Evolutionary conservation across 2,888 invertebrate species (phyloP).

Genomic region (Melangyna quadrimaculata): DNA sequence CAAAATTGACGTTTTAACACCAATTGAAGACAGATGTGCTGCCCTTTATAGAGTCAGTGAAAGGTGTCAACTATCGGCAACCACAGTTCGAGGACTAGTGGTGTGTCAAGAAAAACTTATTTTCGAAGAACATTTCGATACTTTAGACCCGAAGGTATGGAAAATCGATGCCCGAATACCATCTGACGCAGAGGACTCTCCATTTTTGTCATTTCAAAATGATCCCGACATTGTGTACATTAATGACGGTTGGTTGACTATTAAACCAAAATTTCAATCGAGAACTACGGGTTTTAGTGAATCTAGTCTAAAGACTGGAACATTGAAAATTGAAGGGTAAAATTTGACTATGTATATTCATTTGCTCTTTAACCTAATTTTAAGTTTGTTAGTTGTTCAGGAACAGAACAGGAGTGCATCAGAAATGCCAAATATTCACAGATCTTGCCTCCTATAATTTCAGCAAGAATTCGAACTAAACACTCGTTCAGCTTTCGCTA

Average conservation of each 20-base stretch:
- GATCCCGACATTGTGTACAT: slow-evolving; percentile 76
- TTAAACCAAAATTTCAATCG: slow-evolving; percentile 77
- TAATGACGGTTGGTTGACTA: slow-evolving; percentile 76
- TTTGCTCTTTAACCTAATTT: not conserved
- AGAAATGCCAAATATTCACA: slow-evolving; percentile 67
- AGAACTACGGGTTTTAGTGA: slow-evolving; percentile 38
- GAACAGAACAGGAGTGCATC: not conserved
- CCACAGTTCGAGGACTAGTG: slow-evolving; percentile 79
- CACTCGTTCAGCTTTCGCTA: slow-evolving; percentile 86
- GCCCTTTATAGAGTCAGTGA: not conserved
- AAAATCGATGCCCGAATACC: slow-evolving; percentile 84
- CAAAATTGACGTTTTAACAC: not conserved
- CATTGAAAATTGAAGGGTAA: not conserved
- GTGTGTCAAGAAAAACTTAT: slow-evolving; percentile 82
- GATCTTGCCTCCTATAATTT: slow-evolving; percentile 87
- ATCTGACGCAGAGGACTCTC: slow-evolving; percentile 81
- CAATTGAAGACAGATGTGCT: not conserved
- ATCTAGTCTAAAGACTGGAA: slow-evolving; percentile 34
- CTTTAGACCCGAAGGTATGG: slow-evolving; percentile 82
- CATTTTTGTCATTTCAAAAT: slow-evolving; percentile 81
- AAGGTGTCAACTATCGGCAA: slow-evolving; percentile 42
- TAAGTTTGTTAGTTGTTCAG: slow-evolving; percentile 62
- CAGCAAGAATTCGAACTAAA: slow-evolving; percentile 85
- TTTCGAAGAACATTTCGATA: slow-evolving; percentile 85
- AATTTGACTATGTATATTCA: not conserved